phyloP scores from a whole-genome alignment of 2,888 invertebrate species.

The Pterostichus niger region DNA sequence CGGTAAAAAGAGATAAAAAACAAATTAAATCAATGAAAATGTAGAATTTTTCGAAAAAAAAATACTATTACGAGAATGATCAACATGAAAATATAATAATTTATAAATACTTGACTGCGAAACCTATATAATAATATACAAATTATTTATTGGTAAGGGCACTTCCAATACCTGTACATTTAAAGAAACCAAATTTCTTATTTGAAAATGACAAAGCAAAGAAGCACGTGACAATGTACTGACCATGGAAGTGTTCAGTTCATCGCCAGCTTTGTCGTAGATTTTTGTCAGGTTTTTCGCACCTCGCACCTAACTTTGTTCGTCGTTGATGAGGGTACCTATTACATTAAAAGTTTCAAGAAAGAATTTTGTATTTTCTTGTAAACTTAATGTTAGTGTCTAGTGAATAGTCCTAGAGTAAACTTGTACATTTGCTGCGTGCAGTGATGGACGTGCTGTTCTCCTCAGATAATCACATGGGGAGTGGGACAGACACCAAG shows the following conservation, averaged over 20 bases:
- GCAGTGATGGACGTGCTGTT: slow-evolving; percentile 28
- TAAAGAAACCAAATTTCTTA: no score
- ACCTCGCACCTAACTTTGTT: slow-evolving; percentile 35
- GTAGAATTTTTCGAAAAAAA: no score
- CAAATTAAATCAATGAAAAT: no score
- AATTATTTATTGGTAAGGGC: no score
- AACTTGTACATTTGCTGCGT: slow-evolving; percentile 35
- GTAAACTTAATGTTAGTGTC: slow-evolving; percentile 43
- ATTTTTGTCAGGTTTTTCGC: slow-evolving; percentile 50
- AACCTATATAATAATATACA: no score
- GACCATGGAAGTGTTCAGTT: not conserved
- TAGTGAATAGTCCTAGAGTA: slow-evolving; percentile 10
- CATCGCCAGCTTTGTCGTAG: not conserved
- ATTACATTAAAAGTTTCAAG: slow-evolving; percentile 60
- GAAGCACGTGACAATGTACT: no score
- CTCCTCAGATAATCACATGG: slow-evolving; percentile 31
- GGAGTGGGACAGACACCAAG: not conserved
- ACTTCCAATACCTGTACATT: no score
- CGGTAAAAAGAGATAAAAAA: no score
- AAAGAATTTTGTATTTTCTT: slow-evolving; percentile 57
- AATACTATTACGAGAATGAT: no score
- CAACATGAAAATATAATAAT: no score
- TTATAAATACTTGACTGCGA: no score
- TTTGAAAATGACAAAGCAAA: no score
- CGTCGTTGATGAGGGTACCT: slow-evolving; percentile 41